These are phyloP conservation scores for Actinostola sp. DNA, from an alignment of 92 coral and sea anemone species.

Conservation along the genomic window DNA sequence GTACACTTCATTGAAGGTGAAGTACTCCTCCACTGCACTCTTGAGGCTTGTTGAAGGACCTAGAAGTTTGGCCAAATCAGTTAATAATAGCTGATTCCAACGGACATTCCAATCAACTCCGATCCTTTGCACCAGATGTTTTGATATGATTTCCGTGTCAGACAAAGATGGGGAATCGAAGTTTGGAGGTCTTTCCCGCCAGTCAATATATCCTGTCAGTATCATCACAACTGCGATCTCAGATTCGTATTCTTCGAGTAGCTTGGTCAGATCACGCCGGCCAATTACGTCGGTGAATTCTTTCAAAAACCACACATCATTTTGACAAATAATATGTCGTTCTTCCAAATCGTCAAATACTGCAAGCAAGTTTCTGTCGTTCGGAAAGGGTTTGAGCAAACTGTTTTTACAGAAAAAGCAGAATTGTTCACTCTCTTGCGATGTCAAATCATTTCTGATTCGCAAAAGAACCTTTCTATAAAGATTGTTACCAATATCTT, in stretches of 20 bases:
- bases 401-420: constrained; percentile 2
- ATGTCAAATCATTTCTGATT: constrained; percentile 15
- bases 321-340: neutral
- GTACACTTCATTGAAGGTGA: neutral
- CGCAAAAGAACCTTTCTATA: constrained; percentile 12
- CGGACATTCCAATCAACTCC: neutral
- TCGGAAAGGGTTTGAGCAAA: neutral
- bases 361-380: neutral
- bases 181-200: neutral
- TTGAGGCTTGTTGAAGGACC: neutral
- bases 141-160: neutral
- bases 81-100: no score
- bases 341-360: constrained; percentile 10
- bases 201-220: neutral
- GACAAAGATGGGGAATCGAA: neutral
- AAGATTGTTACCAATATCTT: neutral
- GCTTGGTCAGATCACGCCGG: constrained; percentile 1
- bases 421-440: constrained; percentile 18
- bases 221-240: neutral
- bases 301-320: constrained; percentile 5
- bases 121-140: neutral
- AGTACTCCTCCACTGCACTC: neutral
- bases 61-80: neutral
- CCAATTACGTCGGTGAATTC: neutral
- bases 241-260: constrained; percentile 9